Evolutionary conservation across 2,113 vertebrate genomes (phyloP).

Genomic region (Archilochus colubris): DNA sequence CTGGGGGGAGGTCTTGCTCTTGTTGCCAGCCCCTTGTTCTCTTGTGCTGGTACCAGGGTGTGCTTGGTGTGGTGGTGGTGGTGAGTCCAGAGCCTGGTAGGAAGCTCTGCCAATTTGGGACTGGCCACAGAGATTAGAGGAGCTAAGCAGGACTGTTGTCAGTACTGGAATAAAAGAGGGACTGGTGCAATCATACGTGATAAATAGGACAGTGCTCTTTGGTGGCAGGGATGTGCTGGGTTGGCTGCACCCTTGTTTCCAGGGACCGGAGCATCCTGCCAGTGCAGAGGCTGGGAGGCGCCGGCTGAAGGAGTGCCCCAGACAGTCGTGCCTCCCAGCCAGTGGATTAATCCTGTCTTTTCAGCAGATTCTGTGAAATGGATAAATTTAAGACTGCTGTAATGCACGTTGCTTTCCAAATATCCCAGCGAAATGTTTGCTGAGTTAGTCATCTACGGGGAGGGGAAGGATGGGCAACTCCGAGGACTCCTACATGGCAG

Average conservation of each 20-base stretch:
- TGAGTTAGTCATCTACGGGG: neutral
- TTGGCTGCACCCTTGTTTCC: neutral
- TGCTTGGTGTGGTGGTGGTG: neutral
- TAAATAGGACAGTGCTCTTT: neutral
- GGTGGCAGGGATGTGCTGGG: neutral
- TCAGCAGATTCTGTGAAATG: neutral
- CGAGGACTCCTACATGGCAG: neutral
- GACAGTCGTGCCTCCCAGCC: neutral
- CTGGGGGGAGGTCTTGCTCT: neutral
- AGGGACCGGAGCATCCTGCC: neutral
- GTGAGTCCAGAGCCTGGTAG: neutral
- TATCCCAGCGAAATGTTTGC: neutral
- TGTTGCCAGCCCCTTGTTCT: neutral
- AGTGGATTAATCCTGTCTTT: neutral
- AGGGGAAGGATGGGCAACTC: neutral
- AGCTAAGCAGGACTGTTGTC: fast-evolving
- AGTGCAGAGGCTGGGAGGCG: neutral
- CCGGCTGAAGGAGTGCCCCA: neutral
- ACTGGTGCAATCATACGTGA: neutral
- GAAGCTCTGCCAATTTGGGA: neutral
- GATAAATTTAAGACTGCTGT: neutral
- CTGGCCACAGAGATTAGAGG: neutral
- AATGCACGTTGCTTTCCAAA: conserved; percentile 5
- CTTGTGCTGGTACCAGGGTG: neutral
- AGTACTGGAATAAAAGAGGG: neutral